Percentiles rank a stretch among this genome's conserved stretches.
Evolutionary conservation across 2,113 vertebrate genomes (phyloP).

Genomic region (Nibea coibor): DNA sequence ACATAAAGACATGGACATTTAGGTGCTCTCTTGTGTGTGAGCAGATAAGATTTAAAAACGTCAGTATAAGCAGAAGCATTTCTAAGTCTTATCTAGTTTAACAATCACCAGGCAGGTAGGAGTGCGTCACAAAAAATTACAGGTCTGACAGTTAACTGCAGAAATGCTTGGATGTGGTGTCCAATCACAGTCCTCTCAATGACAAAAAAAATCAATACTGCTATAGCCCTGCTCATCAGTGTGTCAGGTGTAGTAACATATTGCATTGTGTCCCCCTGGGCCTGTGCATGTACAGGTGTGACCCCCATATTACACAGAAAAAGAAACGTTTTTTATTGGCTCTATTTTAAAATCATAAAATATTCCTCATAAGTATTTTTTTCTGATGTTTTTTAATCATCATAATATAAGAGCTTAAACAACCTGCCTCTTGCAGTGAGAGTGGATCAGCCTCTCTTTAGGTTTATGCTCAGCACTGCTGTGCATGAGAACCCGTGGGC

Average conservation of each 20-base stretch:
- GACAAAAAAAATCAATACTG: not conserved
- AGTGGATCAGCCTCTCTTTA: slow-evolving; percentile 3
- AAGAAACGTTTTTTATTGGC: not conserved
- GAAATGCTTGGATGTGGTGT: not conserved
- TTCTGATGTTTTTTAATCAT: no score
- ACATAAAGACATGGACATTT: not conserved
- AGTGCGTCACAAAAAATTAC: not conserved
- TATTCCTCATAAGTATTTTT: not conserved
- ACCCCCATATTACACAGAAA: not conserved
- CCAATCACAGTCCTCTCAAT: not conserved
- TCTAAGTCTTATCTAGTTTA: not conserved
- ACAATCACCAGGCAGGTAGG: not conserved
- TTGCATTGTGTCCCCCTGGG: not conserved
- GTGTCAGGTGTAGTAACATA: slow-evolving; percentile 40
- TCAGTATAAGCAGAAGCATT: not conserved
- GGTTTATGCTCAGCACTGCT: not conserved
- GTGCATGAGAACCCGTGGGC: slow-evolving; percentile 1
- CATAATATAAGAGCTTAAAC: not conserved
- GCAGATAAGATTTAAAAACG: not conserved
- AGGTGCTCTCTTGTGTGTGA: not conserved
- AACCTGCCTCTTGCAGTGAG: not conserved
- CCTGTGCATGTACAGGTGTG: slow-evolving; percentile 27
- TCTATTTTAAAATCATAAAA: not conserved
- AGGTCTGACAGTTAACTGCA: not conserved
- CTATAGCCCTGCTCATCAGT: not conserved